Percentiles rank a stretch among this genome's conserved stretches.
Evolutionary conservation across 2,113 vertebrate genomes (phyloP).

Genomic region (Mus pahari): DNA sequence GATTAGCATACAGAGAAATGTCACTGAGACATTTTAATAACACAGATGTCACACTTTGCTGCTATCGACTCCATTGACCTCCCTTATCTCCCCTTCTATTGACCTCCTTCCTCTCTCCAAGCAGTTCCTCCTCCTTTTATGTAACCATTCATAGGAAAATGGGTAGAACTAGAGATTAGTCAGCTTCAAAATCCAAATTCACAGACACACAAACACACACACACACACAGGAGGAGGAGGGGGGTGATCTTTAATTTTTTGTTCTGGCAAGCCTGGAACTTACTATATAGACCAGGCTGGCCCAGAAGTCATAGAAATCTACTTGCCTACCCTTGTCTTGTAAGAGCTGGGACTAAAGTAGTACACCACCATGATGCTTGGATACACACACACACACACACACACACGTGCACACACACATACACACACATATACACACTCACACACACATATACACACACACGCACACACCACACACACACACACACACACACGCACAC

Average conservation of each 20-base stretch:
- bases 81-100: not conserved
- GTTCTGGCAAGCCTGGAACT: no score
- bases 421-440: not conserved
- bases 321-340: not conserved
- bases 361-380: not conserved
- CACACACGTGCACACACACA: no score
- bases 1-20: not conserved
- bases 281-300: no score
- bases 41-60: not conserved
- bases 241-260: no score
- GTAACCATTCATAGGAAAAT: not conserved
- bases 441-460: no score
- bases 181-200: not conserved
- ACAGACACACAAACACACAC: no score
- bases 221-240: no score
- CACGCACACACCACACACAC: no score
- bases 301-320: no score
- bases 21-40: not conserved
- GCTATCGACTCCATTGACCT: no score
- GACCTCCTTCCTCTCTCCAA: no score
- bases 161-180: not conserved
- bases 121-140: not conserved
- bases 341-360: not conserved
- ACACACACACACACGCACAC: not conserved
- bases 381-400: no score